Percentiles rank a stretch among this genome's conserved stretches.
phyloP scores from a whole-genome alignment of 2,888 invertebrate genomes.

The Trilocha varians region DNA sequence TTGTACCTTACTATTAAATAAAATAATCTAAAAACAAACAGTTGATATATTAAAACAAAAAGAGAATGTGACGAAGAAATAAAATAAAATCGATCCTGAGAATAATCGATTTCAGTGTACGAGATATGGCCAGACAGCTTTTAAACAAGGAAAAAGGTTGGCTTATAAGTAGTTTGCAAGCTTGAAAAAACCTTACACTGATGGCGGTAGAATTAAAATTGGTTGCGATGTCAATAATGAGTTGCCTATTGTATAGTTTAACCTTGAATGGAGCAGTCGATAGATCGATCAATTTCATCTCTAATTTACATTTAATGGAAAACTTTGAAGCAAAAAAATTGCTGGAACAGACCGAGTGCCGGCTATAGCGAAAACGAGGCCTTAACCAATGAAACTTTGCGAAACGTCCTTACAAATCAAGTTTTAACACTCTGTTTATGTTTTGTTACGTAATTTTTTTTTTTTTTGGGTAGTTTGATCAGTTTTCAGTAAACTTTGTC shows the following conservation, averaged over 20 bases:
- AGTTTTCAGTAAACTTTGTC: neutral
- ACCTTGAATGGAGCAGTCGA: conserved; percentile 26
- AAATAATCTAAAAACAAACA: neutral
- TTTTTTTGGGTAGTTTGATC: neutral
- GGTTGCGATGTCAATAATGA: neutral
- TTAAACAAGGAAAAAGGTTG: neutral
- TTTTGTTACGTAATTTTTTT: neutral
- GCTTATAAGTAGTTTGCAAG: neutral
- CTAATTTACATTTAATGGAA: conserved; percentile 44
- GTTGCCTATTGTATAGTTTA: conserved; percentile 18
- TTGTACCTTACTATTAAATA: conserved; percentile 3
- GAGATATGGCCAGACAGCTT: conserved; percentile 10
- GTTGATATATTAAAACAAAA: neutral
- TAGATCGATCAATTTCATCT: conserved; percentile 39
- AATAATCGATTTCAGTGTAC: conserved; percentile 15
- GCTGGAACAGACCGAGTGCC: conserved; percentile 19
- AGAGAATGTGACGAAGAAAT: neutral
- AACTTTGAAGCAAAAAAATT: conserved; percentile 29
- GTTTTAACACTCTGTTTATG: conserved; percentile 11
- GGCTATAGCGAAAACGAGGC: conserved; percentile 23
- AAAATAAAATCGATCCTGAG: neutral
- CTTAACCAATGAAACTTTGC: conserved; percentile 22
- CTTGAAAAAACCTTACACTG: conserved; percentile 3
- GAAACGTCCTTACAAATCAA: conserved; percentile 8
- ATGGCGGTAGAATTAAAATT: neutral